Base-by-base conservation (phyloP, 2,888 invertebrate species). In the Chaitophorus viminalis region DNA sequence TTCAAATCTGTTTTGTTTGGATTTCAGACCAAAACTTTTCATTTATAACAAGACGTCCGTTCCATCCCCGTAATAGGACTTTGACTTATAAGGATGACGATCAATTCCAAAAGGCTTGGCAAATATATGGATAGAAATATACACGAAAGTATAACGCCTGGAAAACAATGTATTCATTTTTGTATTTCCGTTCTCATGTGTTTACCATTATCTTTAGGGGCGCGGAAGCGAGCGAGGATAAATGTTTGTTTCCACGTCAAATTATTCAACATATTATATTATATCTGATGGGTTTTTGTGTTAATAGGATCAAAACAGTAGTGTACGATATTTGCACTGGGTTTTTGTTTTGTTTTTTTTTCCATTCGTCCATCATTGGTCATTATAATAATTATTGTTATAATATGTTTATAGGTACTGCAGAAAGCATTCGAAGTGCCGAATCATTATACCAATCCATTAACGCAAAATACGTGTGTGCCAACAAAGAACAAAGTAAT, bases 1-100 rank as follows among this genome's bases (percentile, higher is more conserved):
- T 79, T 86, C 78, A 72, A 86, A 86, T 78, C 54, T 36, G 65
- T 54, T 78, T 78, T 72, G 72, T 86, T 79, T 79, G 78, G 74
- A 74, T 82, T 72, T 54, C 74, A 36, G 17, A 54, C 54, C 25
- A 29, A 86, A 86, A 78, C 85, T 70, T 78, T 86, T 86, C 70
- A 72, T 65, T 78, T 70, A 60, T 86, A 78, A 86, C 86, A 54
- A 86, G 86, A 70, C 72, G 31, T 46, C 33, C 25, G 85, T 36
- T 70, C 0, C 39, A n/a, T 39, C 76, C 39, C 33, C 29, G n/a
- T 60, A 83, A 77, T 52, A 72, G 33, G 70, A n/a, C 36, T 31
- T 65, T 60, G 65, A 68, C 85, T 84, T 77, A 46, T 31, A 0
- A 36, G 70, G 52, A 68, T 77, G 33, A 54, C 78, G 84, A 86